Conservation (phyloP, 1,140 invertebrate genomes). For the Penaeus indicus region DNA sequence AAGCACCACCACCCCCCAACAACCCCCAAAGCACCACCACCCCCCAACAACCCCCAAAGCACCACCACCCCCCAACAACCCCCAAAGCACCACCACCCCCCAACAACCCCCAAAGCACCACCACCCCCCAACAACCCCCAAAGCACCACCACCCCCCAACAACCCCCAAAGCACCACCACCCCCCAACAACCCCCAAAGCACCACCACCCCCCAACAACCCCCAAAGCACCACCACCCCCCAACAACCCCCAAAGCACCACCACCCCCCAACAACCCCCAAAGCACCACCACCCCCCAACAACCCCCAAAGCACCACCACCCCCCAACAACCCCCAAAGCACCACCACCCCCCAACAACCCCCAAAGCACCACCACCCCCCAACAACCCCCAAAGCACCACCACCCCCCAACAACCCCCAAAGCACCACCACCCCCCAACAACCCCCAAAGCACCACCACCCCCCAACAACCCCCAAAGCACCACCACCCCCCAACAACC, state of each 20-base stretch:
- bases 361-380: constrained; percentile 4
- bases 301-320: background rate
- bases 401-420: background rate
- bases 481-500: too few relatives aligned
- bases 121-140: background rate
- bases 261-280: too few relatives aligned
- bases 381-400: too few relatives aligned
- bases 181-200: background rate
- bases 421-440: background rate
- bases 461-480: too few relatives aligned
- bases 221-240: background rate
- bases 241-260: too few relatives aligned
- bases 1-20: background rate
- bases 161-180: too few relatives aligned
- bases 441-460: background rate
- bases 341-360: background rate
- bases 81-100: background rate
- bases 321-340: background rate
- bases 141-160: constrained; percentile 18
- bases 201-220: background rate
- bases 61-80: background rate
- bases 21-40: background rate
- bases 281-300: too few relatives aligned
- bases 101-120: background rate
- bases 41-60: too few relatives aligned